Evolutionary conservation across 37 sponge, comb jelly and placozoan genomes (phyloP).

Genomic region (Aphrocallistes beatrix): DNA sequence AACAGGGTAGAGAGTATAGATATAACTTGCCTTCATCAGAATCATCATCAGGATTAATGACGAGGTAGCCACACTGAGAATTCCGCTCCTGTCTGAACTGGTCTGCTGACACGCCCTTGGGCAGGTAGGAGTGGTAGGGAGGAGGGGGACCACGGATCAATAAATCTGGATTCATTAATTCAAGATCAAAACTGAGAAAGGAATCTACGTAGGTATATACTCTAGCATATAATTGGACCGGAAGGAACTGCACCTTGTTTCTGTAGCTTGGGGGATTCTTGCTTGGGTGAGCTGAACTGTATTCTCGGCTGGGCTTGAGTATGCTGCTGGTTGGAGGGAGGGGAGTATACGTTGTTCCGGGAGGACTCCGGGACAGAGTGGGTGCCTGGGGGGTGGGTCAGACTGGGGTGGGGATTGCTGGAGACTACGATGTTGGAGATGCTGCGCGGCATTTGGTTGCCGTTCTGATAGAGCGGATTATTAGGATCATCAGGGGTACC

Average conservation of each 20-base stretch:
- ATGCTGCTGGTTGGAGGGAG: background rate
- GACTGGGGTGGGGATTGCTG: background rate
- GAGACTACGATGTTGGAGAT: constrained; percentile 3
- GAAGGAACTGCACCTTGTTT: background rate
- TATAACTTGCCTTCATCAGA: background rate
- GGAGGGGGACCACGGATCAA: background rate
- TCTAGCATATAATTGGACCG: too few relatives aligned
- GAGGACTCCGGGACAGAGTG: background rate
- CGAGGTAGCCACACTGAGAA: constrained; percentile 1
- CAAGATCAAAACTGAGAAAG: too few relatives aligned
- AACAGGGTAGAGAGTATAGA: too few relatives aligned
- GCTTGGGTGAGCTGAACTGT: background rate
- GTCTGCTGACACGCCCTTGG: constrained; percentile 3
- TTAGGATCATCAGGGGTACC: background rate
- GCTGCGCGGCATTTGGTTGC: background rate
- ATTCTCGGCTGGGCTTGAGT: background rate
- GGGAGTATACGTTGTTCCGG: background rate
- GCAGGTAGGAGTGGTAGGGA: background rate
- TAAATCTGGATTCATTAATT: background rate
- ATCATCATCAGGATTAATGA: constrained; percentile 11
- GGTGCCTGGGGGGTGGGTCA: too few relatives aligned
- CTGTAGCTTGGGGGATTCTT: background rate
- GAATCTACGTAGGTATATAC: too few relatives aligned
- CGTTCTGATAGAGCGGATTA: background rate
- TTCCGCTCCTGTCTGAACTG: constrained; percentile 1